phyloP scores from a whole-genome alignment of 2,797 vertebrate genomes.

The Intellagama lesueurii region DNA sequence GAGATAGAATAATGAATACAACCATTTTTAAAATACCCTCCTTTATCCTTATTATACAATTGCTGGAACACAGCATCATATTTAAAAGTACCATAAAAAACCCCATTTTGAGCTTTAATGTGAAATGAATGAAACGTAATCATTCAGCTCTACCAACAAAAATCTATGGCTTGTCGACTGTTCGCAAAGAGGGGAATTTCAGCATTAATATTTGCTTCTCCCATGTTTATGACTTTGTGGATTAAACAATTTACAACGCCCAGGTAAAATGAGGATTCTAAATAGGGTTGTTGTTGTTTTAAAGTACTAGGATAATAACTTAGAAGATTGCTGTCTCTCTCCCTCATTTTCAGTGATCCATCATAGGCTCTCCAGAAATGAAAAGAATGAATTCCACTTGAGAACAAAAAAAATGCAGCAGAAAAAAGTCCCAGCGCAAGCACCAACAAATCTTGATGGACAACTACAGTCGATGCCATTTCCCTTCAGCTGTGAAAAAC shows the following conservation, averaged over 20 bases:
- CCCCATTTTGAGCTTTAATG: conserved; percentile 24
- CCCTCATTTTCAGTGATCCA: background rate
- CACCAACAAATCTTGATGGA: background rate
- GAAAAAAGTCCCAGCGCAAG: background rate
- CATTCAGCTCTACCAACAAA: background rate
- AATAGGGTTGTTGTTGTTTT: background rate
- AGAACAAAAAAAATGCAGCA: background rate
- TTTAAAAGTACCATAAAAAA: conserved; percentile 11
- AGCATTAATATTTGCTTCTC: conserved; percentile 41
- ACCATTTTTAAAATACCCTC: conserved; percentile 10
- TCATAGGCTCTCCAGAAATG: background rate
- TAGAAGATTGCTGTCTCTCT: background rate
- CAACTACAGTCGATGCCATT: background rate
- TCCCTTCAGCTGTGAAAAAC: background rate
- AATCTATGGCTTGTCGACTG: background rate
- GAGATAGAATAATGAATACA: conserved; percentile 49
- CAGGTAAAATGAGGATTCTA: background rate
- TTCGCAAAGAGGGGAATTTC: background rate
- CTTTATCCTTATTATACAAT: conserved; percentile 19
- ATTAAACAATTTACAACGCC: conserved; percentile 47
- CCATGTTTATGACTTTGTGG: conserved; percentile 29
- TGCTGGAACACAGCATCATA: conserved; percentile 26
- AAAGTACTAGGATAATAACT: background rate
- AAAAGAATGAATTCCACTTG: background rate
- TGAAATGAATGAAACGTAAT: conserved; percentile 23